Base-by-base conservation (phyloP, 2,797 vertebrate species). In the Cirrhinus mrigala region DNA sequence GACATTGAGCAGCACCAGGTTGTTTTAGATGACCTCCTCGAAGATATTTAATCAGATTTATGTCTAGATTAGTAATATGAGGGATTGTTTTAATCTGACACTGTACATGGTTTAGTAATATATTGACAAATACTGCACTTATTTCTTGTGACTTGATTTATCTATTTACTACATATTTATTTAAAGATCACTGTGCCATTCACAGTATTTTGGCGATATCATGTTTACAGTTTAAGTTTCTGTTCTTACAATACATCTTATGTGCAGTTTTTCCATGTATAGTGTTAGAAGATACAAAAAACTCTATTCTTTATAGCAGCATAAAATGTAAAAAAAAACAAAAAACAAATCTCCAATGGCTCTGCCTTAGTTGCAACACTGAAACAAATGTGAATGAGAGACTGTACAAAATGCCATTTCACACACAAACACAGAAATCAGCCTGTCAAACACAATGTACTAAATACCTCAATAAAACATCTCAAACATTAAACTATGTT, bases 1-100 rank as follows among this genome's bases (percentile, higher is more conserved):
- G 94, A 95, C 81, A 88, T 94, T 0, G 89, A 79, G 6, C 92
- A 88, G 87, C 92, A 94, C 16, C 89, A 75, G 6, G 14, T 96
- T 0, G 78, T 90, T 29, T 14, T 94, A 75, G 90, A 93, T 29
- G 81, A 92, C 6, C 40, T 86, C 22, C 48, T 79, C 16, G 12
- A 87, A 60, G 83, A 62, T 7, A 76, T 82, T 4, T 79, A 85
- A 24, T 9, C 1, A 12, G 69, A 64, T 77, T 29, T 84, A 68
- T 22, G n/a, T 68, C n/a, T 56, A 27, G n/a, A 46, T 60, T 58
- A 62, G 15, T 33, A 24, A 16, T 46, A 48, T 20, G 2, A 16
- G 29, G 37, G n/a, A 6, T 12, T 46, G 22, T 58, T 60, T 71
- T 48, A n/a, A 48, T 37, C 16, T 66, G 27, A 37, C 1, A 50